Percentiles rank a stretch among this genome's conserved stretches.
phyloP scores from a whole-genome alignment of 2,888 invertebrate species.

The Eurytoma adleriae region DNA sequence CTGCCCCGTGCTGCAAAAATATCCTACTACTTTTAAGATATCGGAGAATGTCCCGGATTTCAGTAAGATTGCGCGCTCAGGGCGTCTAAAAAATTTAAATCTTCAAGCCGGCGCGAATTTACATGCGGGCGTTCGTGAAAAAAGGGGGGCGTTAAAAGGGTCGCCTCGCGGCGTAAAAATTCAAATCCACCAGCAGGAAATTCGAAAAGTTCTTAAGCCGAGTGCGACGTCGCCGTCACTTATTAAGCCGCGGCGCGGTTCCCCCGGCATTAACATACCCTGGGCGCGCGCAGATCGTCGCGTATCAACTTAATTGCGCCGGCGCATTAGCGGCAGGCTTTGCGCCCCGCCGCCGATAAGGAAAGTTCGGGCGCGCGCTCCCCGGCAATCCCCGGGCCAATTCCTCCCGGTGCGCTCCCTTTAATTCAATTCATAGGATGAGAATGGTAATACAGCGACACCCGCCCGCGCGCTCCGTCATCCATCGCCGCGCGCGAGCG shows the following conservation, averaged over 20 bases:
- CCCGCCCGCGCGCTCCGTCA: conserved; percentile 26
- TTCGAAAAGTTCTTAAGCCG: conserved; percentile 38
- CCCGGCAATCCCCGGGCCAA: neutral
- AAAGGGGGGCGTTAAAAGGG: conserved; percentile 12
- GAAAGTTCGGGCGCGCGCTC: conserved; percentile 24
- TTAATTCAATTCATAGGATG: conserved; percentile 53
- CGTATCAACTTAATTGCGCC: conserved; percentile 37
- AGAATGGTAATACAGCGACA: conserved; percentile 44
- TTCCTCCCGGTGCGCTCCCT: conserved; percentile 28
- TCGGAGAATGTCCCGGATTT: neutral
- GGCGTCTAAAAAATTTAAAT: conserved; percentile 33
- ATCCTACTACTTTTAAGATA: neutral
- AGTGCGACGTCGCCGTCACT: neutral
- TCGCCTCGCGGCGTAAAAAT: conserved; percentile 23
- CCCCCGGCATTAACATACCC: conserved; percentile 40
- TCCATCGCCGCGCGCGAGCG: neutral
- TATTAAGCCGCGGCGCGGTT: conserved; percentile 4
- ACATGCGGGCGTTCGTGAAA: conserved; percentile 25
- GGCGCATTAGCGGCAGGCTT: conserved; percentile 3
- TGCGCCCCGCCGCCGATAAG: conserved; percentile 1
- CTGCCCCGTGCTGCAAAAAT: neutral
- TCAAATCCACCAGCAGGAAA: conserved; percentile 35
- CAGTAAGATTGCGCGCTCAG: neutral
- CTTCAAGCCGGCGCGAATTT: conserved; percentile 29
- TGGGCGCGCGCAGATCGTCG: neutral